Evolutionary conservation across 2,113 vertebrate species (phyloP).

Genomic region (Uropsilus gracilis): DNA sequence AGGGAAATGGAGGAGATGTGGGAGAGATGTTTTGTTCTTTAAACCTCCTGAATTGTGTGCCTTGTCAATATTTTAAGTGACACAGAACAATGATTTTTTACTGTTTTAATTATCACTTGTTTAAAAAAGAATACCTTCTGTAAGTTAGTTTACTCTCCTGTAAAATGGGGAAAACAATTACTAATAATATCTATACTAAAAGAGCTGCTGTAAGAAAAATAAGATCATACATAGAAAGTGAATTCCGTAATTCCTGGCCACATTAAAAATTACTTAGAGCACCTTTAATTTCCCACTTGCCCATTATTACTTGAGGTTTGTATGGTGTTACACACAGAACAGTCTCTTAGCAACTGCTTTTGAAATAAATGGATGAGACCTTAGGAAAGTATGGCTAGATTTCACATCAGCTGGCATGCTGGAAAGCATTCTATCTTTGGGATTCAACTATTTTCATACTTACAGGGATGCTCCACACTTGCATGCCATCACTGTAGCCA

Average conservation of each 20-base stretch:
- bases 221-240: neutral
- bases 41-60: neutral
- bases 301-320: neutral
- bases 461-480: conserved; percentile 97
- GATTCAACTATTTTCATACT: conserved; percentile 80
- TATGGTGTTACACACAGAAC: neutral
- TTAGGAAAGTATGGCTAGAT: neutral
- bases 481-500: conserved; percentile 97
- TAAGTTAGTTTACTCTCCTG: neutral
- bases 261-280: neutral
- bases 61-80: neutral
- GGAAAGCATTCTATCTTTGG: neutral
- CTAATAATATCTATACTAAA: neutral
- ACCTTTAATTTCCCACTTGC: neutral
- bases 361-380: neutral
- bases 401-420: neutral
- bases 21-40: neutral
- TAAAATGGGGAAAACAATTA: neutral
- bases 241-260: neutral
- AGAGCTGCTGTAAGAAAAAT: neutral
- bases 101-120: neutral
- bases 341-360: neutral
- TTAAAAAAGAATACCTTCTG: neutral
- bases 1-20: neutral
- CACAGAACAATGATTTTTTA: neutral